These are phyloP conservation scores for Rhynchonycteris naso DNA, from an alignment of 2,797 vertebrate genomes.

Conservation along the genomic window DNA sequence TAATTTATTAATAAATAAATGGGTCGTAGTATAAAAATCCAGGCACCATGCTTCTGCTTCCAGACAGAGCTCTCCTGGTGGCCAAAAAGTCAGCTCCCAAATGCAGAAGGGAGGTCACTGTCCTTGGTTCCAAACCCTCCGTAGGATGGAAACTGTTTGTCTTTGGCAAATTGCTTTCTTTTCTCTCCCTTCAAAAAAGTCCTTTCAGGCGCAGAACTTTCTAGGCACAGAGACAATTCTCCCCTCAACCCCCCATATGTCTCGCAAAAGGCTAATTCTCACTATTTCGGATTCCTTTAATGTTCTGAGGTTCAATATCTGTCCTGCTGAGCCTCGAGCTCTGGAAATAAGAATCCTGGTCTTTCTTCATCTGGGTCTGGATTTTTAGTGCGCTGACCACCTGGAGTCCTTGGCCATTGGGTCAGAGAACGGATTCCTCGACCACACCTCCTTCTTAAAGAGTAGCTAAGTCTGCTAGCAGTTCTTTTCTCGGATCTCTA, in stretches of 20 bases:
- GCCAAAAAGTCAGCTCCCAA: neutral
- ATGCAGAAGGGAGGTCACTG: neutral
- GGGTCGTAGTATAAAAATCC: neutral
- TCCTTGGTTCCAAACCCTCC: neutral
- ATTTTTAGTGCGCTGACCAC: slow-evolving; percentile 34
- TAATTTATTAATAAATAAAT: slow-evolving; percentile 41
- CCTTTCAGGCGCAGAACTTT: neutral
- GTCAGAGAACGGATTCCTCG: neutral
- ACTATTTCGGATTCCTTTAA: slow-evolving; percentile 28
- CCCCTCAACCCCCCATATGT: neutral
- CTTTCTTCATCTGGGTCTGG: slow-evolving; percentile 27
- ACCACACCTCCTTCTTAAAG: slow-evolving; percentile 42
- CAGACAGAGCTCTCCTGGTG: neutral
- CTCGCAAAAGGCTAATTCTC: slow-evolving; percentile 57
- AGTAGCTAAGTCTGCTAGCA: neutral
- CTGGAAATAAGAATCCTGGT: neutral
- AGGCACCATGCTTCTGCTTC: neutral
- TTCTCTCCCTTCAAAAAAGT: neutral
- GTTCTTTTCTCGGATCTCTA: neutral
- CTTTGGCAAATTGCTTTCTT: slow-evolving; percentile 31
- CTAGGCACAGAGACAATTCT: neutral
- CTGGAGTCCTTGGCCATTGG: neutral
- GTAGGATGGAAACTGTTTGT: neutral
- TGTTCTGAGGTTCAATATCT: neutral
- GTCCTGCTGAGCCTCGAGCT: neutral